Percentiles rank a stretch among this genome's conserved stretches.
Evolutionary conservation across 2,888 invertebrate species (phyloP).

Genomic region (Cabera pusaria): DNA sequence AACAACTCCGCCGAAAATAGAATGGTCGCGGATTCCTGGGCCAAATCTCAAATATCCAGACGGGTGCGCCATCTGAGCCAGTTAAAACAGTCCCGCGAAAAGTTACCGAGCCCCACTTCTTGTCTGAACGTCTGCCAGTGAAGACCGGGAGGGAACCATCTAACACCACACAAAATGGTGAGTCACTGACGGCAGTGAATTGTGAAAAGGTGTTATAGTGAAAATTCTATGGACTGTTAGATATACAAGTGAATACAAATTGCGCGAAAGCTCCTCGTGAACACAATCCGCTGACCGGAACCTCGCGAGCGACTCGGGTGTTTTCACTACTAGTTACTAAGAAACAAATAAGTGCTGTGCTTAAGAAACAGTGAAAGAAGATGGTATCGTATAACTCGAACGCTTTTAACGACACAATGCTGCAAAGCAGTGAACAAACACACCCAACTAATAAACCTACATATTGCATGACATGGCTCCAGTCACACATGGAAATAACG

Average conservation of each 20-base stretch:
- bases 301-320: conserved; percentile 50
- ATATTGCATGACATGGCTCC: conserved; percentile 53
- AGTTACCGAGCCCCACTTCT: conserved; percentile 89
- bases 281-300: conserved; percentile 73
- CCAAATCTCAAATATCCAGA: conserved; percentile 85
- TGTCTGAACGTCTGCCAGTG: conserved; percentile 89
- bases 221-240: conserved; percentile 63
- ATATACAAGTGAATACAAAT: conserved; percentile 57
- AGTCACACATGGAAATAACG: conserved; percentile 64
- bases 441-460: conserved; percentile 50
- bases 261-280: conserved; percentile 53
- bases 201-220: conserved; percentile 76
- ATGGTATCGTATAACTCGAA: conserved; percentile 53
- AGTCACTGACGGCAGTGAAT: conserved; percentile 78
- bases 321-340: conserved; percentile 36
- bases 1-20: conserved; percentile 77
- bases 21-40: conserved; percentile 82
- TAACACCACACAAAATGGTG: conserved; percentile 87
- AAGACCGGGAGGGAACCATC: conserved; percentile 86
- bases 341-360: conserved; percentile 69
- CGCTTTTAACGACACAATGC: conserved; percentile 42
- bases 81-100: conserved; percentile 88
- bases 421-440: conserved; percentile 54
- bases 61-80: conserved; percentile 88
- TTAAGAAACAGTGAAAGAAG: conserved; percentile 56